Conservation (phyloP, 1,140 invertebrate genomes). For the Psix sp. region DNA sequence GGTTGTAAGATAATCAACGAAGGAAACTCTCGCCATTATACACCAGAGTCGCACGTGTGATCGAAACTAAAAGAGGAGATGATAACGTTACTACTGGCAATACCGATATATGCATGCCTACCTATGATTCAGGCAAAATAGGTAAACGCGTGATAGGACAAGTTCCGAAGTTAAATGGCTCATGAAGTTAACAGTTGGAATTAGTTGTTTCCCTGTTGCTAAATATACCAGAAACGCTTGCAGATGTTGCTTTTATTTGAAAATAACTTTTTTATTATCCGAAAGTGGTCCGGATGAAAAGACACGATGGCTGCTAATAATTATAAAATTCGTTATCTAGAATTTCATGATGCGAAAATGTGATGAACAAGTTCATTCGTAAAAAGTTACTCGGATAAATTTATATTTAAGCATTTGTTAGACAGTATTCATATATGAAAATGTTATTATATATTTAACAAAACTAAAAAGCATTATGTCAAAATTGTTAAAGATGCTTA, state of each 20-base stretch:
- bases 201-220: conserved; percentile 72
- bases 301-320: no score
- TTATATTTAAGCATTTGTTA: no score
- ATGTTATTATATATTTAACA: no score
- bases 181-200: conserved; percentile 72
- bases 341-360: no score
- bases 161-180: conserved; percentile 75
- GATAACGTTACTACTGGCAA: conserved; percentile 42
- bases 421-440: no score
- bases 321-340: no score
- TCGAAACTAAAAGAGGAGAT: conserved; percentile 53
- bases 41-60: conserved; percentile 44
- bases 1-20: conserved; percentile 41
- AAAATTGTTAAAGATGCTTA: no score
- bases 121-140: conserved; percentile 66
- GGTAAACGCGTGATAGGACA: conserved; percentile 70
- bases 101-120: conserved; percentile 34
- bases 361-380: no score
- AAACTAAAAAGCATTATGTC: no score
- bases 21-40: conserved; percentile 45
- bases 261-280: conserved; percentile 11
- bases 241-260: conserved; percentile 23
- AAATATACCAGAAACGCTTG: conserved; percentile 60
- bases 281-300: no score
- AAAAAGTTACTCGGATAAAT: no score